A percentile compares a stretch with the other conserved stretches of the same genome.
These are phyloP conservation scores for Upupa epops DNA, from an alignment of 2,113 vertebrate genomes.

Conservation along the genomic window DNA sequence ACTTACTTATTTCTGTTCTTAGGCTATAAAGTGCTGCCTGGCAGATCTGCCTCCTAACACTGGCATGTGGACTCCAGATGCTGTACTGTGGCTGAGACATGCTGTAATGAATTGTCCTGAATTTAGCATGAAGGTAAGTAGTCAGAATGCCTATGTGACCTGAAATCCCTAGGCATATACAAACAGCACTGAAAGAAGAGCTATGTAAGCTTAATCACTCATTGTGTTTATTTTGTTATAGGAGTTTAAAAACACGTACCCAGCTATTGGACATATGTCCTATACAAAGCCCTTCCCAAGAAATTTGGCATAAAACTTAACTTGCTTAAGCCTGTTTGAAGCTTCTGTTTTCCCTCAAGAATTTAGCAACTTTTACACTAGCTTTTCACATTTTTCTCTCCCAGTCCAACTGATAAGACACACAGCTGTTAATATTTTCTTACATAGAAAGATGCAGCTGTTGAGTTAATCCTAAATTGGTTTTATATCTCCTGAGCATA, in stretches of 20 bases:
- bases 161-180: not conserved
- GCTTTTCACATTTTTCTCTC: not conserved
- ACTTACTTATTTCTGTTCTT: conserved; percentile 15
- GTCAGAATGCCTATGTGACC: not conserved
- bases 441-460: not conserved
- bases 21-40: conserved; percentile 88
- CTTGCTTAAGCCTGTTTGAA: not conserved
- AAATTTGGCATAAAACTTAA: not conserved
- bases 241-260: not conserved
- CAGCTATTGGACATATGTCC: not conserved
- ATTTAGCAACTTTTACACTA: not conserved
- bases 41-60: conserved; percentile 81
- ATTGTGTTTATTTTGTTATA: not conserved
- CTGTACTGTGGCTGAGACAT: conserved; percentile 84
- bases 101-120: conserved; percentile 76
- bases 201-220: not conserved
- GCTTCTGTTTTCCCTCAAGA: not conserved
- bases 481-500: not conserved
- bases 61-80: conserved; percentile 86
- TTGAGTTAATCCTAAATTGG: not conserved
- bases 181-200: not conserved
- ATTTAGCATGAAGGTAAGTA: conserved; percentile 88
- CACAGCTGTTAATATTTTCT: not conserved
- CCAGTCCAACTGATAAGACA: not conserved
- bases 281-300: not conserved